Evolutionary conservation across 1,140 invertebrate genomes (phyloP).

Genomic region (Goniozus legneri): DNA sequence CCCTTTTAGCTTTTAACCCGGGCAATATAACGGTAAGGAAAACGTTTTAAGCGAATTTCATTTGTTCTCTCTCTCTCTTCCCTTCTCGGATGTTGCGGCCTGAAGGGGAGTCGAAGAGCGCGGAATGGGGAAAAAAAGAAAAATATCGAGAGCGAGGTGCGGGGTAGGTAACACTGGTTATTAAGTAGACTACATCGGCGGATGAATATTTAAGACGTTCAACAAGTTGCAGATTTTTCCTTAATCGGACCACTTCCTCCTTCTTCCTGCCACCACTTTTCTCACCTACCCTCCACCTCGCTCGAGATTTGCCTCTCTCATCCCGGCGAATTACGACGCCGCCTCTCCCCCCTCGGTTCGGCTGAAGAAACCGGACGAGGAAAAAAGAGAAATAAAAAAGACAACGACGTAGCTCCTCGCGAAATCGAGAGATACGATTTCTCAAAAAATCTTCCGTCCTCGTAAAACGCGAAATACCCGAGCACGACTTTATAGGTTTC

Average conservation of each 20-base stretch:
- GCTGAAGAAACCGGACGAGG: too few species aligned
- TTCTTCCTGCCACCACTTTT: too few species aligned
- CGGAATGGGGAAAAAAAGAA: constrained; percentile 1
- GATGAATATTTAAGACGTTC: constrained; percentile 55
- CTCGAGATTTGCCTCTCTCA: too few species aligned
- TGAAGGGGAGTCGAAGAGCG: background rate
- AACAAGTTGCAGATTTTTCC: constrained; percentile 55
- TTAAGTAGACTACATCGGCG: constrained; percentile 51
- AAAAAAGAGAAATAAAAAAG: background rate
- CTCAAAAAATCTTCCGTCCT: too few species aligned
- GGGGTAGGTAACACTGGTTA: constrained; percentile 41
- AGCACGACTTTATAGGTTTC: too few species aligned
- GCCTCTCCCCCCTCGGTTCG: too few species aligned
- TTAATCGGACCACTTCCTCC: constrained; percentile 38
- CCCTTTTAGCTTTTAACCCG: constrained; percentile 47
- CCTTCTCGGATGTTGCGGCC: background rate
- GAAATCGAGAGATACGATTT: too few species aligned
- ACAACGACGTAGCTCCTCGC: too few species aligned
- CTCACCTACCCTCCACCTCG: too few species aligned
- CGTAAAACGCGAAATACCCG: too few species aligned
- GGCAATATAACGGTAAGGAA: constrained; percentile 44
- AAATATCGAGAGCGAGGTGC: constrained; percentile 8
- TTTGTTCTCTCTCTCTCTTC: constrained; percentile 24
- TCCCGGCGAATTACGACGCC: too few species aligned
- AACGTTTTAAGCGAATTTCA: constrained; percentile 48